Evolutionary conservation across 2,888 invertebrate genomes (phyloP).

Genomic region (Macrophya annulata): DNA sequence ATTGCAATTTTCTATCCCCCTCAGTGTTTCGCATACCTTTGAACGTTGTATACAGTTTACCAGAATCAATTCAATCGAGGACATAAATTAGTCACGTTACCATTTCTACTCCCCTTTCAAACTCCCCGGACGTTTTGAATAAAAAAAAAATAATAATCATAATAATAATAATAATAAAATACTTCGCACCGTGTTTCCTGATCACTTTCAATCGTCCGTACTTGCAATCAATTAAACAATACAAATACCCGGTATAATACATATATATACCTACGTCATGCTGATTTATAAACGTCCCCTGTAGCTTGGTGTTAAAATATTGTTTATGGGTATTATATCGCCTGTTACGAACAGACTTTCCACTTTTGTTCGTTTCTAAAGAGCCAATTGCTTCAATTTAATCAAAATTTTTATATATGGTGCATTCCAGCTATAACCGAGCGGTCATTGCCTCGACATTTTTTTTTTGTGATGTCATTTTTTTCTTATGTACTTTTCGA

Average conservation of each 20-base stretch:
- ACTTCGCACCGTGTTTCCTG: conserved; percentile 25
- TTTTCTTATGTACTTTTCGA: too few species aligned
- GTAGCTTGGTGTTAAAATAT: not conserved
- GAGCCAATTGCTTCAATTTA: conserved; percentile 14
- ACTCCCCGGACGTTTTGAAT: conserved; percentile 27
- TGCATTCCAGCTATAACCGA: too few species aligned
- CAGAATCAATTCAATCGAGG: conserved; percentile 22
- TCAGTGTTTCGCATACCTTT: not conserved
- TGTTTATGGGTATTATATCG: not conserved
- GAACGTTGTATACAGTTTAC: not conserved
- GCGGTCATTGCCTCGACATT: too few species aligned
- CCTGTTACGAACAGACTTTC: not conserved
- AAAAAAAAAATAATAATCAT: too few species aligned
- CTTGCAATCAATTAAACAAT: not conserved
- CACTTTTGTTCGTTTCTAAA: not conserved
- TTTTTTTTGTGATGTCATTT: too few species aligned
- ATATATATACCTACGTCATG: not conserved
- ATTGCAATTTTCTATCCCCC: conserved; percentile 22
- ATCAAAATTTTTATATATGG: not conserved
- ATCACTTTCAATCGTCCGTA: not conserved
- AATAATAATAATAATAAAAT: conserved; percentile 20
- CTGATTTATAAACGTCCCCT: conserved; percentile 3
- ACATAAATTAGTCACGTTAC: conserved; percentile 40
- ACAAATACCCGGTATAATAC: not conserved
- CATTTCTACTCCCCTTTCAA: not conserved